These are phyloP conservation scores for Trimorus sp. DNA, from an alignment of 2,888 invertebrate species.

Conservation along the genomic window DNA sequence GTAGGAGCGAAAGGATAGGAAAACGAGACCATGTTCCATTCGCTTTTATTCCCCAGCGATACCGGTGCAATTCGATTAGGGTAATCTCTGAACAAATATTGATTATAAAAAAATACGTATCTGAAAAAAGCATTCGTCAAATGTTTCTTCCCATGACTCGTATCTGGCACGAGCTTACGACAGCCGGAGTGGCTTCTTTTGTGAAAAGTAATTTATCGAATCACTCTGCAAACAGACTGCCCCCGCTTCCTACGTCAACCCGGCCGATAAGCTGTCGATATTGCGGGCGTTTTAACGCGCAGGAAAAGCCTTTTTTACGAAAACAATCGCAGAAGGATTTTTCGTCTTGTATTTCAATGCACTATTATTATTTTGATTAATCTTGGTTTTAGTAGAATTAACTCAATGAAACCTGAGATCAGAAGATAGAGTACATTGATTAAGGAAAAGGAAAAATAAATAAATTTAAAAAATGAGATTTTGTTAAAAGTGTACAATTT, in stretches of 20 bases:
- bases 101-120: slow-evolving; percentile 33
- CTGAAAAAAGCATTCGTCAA: slow-evolving; percentile 31
- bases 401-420: too few relatives aligned
- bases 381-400: too few relatives aligned
- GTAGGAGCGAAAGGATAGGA: background rate
- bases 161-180: slow-evolving; percentile 46
- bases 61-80: slow-evolving; percentile 4
- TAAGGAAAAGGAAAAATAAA: too few relatives aligned
- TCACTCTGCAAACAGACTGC: slow-evolving; percentile 53
- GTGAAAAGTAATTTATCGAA: slow-evolving; percentile 64
- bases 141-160: slow-evolving; percentile 39
- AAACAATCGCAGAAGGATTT: background rate
- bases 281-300: slow-evolving; percentile 44
- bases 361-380: too few relatives aligned
- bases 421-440: too few relatives aligned
- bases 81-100: slow-evolving; percentile 32
- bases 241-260: slow-evolving; percentile 53
- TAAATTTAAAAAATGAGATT: too few relatives aligned
- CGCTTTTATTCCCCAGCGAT: too few relatives aligned
- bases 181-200: slow-evolving; percentile 53
- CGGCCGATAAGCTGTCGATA: slow-evolving; percentile 55
- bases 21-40: too few relatives aligned
- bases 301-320: slow-evolving; percentile 35
- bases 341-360: too few relatives aligned
- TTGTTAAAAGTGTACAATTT: too few relatives aligned